Base-by-base conservation (phyloP, 2,888 invertebrate species). In the Tenthredo mesomela region DNA sequence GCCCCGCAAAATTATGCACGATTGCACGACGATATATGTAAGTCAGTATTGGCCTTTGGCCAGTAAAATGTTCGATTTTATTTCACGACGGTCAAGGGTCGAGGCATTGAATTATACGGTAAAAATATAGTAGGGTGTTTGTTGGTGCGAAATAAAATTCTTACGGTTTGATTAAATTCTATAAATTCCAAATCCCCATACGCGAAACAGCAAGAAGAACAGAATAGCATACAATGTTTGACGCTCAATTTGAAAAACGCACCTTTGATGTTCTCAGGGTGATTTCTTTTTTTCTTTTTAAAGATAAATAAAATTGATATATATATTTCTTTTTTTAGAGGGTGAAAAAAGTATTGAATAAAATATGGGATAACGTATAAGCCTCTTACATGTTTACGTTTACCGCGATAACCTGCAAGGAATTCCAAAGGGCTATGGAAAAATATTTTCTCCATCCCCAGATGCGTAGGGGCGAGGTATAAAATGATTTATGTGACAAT, bases 41-140 rank as follows among this genome's bases (percentile, higher is more conserved):
- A 3, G 6, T 40, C 50, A 10, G 77, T 12, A 29, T 77, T 54
- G 77, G 54, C 50, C 18, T 21, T 50, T 18, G 25, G 33, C 77
- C 77, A 77, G n/a, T 77, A 77, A 77, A 54, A 50, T 77, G 29
- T 77, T 54, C 29, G 33, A 77, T 50, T 54, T 77, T 54, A 54
- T 73, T 73, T n/a, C 73, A 43, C 25, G 73, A 40, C 40, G 25
- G 43, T 73, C 25, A 43, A 40, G 70, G 25, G 43, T 25, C 40
- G 40, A 43, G 73, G 43, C 21, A 21, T 73, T 43, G 43, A 73
- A 43, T 21, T 43, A 12, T 43, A 21, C 18, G 67, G 12, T 15
- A 1, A 67, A 67, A 33, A 67, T 33, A 33, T 33, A 33, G 6
- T 2, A 10, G n/a, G 25, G 43, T 43, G 43, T 73, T 5, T 21